phyloP scores from a whole-genome alignment of 1,140 invertebrate genomes.

The Drosophila melanica region DNA sequence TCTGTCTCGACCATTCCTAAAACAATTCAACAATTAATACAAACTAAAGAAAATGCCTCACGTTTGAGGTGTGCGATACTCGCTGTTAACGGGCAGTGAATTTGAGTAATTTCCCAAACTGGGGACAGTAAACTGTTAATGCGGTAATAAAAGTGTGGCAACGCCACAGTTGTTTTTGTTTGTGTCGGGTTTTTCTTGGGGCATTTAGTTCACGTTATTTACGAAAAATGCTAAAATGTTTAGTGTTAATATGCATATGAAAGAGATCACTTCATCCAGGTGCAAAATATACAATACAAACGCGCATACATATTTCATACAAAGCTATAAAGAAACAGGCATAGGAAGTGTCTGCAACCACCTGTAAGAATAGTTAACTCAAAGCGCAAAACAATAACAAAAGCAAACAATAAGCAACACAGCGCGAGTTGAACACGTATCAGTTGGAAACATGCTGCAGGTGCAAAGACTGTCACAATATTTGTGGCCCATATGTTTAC shows the following conservation, averaged over 20 bases:
- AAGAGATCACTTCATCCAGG: not conserved
- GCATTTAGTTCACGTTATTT: conserved; percentile 11
- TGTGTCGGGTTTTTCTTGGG: conserved; percentile 10
- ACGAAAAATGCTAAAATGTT: conserved; percentile 17
- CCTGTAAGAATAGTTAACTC: conserved; percentile 45
- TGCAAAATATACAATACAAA: not conserved
- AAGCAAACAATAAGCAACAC: conserved; percentile 30
- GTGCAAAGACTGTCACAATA: conserved; percentile 29
- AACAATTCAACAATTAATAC: not conserved
- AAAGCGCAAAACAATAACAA: not conserved
- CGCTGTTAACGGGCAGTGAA: conserved; percentile 2
- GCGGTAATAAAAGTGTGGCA: conserved; percentile 16
- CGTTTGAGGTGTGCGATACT: not conserved
- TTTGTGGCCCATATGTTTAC: conserved; percentile 57
- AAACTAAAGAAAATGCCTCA: not conserved
- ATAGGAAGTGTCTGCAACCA: conserved; percentile 38
- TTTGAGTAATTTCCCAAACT: conserved; percentile 2
- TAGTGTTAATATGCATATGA: conserved; percentile 35
- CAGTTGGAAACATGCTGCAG: conserved; percentile 44
- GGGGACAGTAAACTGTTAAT: conserved; percentile 8
- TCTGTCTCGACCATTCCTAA: too few species aligned
- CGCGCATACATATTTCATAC: not conserved
- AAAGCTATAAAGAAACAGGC: not conserved
- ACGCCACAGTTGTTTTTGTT: conserved; percentile 22
- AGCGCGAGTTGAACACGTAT: conserved; percentile 27